Conservation (phyloP, 2,113 vertebrate species). For the Datnioides undecimradiatus region DNA sequence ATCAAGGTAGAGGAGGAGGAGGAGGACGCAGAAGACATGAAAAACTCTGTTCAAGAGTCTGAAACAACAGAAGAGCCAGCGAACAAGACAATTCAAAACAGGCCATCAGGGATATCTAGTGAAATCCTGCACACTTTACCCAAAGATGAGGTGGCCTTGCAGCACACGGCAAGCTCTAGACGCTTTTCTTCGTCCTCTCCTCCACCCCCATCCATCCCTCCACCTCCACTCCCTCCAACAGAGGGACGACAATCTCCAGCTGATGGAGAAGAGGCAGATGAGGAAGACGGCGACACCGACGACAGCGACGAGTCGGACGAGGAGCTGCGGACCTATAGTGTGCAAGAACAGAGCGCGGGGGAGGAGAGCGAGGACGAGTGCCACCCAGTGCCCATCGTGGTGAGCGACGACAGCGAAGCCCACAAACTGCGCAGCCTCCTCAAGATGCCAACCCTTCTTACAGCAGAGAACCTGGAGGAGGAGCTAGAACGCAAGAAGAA, state of each 20-base stretch:
- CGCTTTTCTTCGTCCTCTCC: constrained; percentile 86
- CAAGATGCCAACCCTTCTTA: constrained; percentile 86
- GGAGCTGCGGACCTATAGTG: constrained; percentile 89
- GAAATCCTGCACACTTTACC: constrained; percentile 59
- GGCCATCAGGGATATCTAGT: neutral
- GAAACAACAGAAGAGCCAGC: constrained; percentile 14
- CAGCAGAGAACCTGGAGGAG: constrained; percentile 79
- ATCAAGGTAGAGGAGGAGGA: constrained; percentile 22
- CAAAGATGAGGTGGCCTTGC: constrained; percentile 76
- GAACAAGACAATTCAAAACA: constrained; percentile 6
- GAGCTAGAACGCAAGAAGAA: constrained; percentile 91
- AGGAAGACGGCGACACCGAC: constrained; percentile 89
- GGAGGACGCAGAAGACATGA: neutral
- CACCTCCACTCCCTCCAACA: constrained; percentile 48
- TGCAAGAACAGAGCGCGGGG: constrained; percentile 87
- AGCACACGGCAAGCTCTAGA: constrained; percentile 48
- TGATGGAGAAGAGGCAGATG: constrained; percentile 81
- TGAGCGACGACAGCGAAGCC: constrained; percentile 90
- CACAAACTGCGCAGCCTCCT: constrained; percentile 92
- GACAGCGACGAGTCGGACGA: constrained; percentile 95
- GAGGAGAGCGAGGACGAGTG: constrained; percentile 95
- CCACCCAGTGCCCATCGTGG: constrained; percentile 88
- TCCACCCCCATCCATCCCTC: constrained; percentile 51
- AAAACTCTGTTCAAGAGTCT: constrained; percentile 7
- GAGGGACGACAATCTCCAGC: constrained; percentile 57